phyloP scores from a whole-genome alignment of 2,888 invertebrate genomes.

The Leptopilina syphax region DNA sequence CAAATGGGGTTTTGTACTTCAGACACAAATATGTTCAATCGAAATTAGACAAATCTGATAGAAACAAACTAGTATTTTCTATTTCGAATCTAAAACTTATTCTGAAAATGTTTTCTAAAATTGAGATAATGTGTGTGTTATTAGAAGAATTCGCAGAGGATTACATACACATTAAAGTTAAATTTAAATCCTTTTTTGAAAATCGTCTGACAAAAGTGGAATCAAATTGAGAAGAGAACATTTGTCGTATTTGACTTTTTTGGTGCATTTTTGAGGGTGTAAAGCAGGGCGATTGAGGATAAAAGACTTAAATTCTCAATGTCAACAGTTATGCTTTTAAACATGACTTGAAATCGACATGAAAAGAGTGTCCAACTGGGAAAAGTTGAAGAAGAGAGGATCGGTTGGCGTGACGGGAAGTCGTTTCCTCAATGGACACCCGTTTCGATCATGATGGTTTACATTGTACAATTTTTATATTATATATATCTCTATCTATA shows the following conservation, averaged over 20 bases:
- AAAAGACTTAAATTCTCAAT: constrained; percentile 10
- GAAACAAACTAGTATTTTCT: too few relatives aligned
- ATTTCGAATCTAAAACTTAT: too few relatives aligned
- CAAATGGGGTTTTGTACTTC: too few relatives aligned
- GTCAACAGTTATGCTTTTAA: constrained; percentile 19
- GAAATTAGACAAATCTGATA: too few relatives aligned
- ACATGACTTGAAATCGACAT: constrained; percentile 29
- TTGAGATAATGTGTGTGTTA: too few relatives aligned
- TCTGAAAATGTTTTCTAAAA: too few relatives aligned
- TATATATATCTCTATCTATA: not conserved
- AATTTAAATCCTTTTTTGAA: not conserved
- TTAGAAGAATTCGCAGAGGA: not conserved
- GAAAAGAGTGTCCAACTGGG: constrained; percentile 38
- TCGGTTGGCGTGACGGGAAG: constrained; percentile 59
- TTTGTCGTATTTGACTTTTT: constrained; percentile 19
- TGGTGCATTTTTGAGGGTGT: not conserved
- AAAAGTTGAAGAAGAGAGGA: constrained; percentile 48
- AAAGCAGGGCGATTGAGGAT: constrained; percentile 14
- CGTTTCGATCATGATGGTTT: constrained; percentile 42
- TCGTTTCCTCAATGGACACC: constrained; percentile 56
- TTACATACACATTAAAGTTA: not conserved
- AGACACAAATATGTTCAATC: too few relatives aligned
- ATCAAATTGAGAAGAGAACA: not conserved
- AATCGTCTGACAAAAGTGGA: not conserved
- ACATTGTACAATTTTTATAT: constrained; percentile 43